These are phyloP conservation scores for Astreopora myriophthalma DNA, from an alignment of 64 coral and sea anemone genomes.

Conservation along the genomic window DNA sequence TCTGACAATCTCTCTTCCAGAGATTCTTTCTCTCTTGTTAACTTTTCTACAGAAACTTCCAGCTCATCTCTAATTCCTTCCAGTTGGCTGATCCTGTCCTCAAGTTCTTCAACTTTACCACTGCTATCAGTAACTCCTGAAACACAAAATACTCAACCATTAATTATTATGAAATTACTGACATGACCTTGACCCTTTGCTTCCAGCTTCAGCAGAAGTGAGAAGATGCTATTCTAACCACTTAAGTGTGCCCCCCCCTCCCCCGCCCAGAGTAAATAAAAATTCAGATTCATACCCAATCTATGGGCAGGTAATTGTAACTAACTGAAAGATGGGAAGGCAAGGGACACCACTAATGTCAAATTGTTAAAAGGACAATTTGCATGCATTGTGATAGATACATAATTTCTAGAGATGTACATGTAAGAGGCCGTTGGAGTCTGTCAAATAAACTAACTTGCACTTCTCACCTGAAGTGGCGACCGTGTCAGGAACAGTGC, in stretches of 20 bases:
- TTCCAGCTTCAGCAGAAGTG: not conserved
- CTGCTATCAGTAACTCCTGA: slow-evolving; percentile 64
- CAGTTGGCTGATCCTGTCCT: slow-evolving; percentile 76
- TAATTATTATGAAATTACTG: not conserved
- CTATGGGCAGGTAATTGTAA: no score
- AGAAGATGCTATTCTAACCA: no score
- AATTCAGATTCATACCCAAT: no score
- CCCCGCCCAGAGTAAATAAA: no score
- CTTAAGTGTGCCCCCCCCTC: no score
- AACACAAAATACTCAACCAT: not conserved
- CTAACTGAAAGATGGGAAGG: no score
- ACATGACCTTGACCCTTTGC: not conserved
- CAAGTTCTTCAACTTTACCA: slow-evolving; percentile 91
- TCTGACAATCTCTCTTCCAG: slow-evolving; percentile 65
- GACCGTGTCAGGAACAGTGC: slow-evolving; percentile 85
- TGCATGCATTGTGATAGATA: no score
- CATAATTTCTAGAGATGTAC: no score
- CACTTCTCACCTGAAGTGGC: slow-evolving; percentile 29
- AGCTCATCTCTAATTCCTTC: slow-evolving; percentile 80
- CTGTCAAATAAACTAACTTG: not conserved
- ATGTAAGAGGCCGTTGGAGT: no score
- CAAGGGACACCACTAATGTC: no score
- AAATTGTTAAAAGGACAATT: no score
- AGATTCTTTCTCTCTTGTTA: slow-evolving; percentile 77
- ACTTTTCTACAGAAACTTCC: slow-evolving; percentile 78